A percentile compares a stretch with the other conserved stretches of the same genome.
Conservation (phyloP, 2,113 vertebrate species). For the Elachura formosa region DNA sequence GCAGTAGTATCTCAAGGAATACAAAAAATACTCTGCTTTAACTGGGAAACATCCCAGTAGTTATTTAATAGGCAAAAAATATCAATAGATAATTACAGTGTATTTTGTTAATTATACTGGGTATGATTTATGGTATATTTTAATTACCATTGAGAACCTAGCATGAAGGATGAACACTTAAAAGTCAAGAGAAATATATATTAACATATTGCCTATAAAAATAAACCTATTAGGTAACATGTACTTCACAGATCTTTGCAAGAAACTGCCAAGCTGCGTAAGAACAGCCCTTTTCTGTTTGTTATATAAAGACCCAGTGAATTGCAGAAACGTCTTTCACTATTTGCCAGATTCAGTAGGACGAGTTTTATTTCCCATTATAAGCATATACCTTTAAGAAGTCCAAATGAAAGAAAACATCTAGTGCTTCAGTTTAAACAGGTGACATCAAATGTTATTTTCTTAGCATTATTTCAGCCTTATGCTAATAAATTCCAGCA, state of each 20-base stretch:
- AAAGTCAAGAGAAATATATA: constrained; percentile 35
- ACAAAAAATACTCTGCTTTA: constrained; percentile 22
- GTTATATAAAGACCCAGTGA: not conserved
- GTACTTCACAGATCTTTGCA: not conserved
- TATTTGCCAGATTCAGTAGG: not conserved
- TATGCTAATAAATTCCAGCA: constrained; percentile 44
- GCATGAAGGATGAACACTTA: constrained; percentile 3
- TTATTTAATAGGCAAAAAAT: not conserved
- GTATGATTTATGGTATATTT: constrained; percentile 30
- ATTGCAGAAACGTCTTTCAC: not conserved
- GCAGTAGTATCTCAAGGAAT: not conserved
- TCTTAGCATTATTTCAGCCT: constrained; percentile 35
- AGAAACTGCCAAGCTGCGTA: not conserved
- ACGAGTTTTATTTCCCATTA: not conserved
- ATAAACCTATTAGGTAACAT: not conserved
- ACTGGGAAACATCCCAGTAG: constrained; percentile 30
- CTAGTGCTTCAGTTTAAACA: not conserved
- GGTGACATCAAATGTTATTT: constrained; percentile 27
- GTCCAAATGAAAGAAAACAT: not conserved
- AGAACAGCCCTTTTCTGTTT: not conserved
- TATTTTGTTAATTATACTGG: constrained; percentile 43
- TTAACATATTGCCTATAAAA: not conserved
- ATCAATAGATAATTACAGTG: constrained; percentile 50
- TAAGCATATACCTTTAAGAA: not conserved
- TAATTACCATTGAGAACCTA: constrained; percentile 39